These are phyloP conservation scores for Mus spretus DNA, from an alignment of 2,797 vertebrate species.

Conservation along the genomic window DNA sequence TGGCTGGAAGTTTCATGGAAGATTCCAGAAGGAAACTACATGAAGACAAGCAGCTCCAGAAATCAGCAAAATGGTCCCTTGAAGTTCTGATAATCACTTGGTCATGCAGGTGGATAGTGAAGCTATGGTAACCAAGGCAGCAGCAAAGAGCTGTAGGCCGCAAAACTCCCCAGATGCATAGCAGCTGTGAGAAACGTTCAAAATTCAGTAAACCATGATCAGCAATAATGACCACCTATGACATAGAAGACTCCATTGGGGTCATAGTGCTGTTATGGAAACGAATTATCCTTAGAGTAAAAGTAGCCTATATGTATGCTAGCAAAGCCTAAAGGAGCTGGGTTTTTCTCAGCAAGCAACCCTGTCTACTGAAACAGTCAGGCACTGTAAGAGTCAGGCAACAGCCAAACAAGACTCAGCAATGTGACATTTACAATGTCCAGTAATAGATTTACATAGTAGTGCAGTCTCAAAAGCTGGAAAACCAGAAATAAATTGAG, in stretches of 20 bases:
- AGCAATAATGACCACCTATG: not conserved
- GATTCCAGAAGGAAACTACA: not conserved
- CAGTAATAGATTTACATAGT: not conserved
- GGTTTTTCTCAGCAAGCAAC: not conserved
- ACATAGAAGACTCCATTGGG: not conserved
- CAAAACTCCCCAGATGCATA: not conserved
- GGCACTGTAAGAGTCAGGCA: not conserved
- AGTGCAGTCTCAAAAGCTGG: not conserved
- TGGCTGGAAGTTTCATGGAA: not conserved
- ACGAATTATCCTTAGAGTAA: not conserved
- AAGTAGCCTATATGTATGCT: not conserved
- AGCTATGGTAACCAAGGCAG: not conserved
- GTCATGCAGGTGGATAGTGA: not conserved
- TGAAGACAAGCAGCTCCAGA: conserved; percentile 10
- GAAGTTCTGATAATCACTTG: not conserved
- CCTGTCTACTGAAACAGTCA: not conserved
- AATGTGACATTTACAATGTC: not conserved
- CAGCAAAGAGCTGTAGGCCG: not conserved
- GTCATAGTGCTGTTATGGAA: not conserved
- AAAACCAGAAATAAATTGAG: not conserved
- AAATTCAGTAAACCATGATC: not conserved
- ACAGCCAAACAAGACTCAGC: not conserved
- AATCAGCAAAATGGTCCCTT: not conserved
- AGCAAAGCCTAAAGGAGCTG: not conserved
- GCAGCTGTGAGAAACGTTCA: not conserved